Evolutionary conservation across 2,113 vertebrate species (phyloP), one percentile per base, ranked within the genome.

Genomic region (Porphyrio hochstetteri): DNA sequence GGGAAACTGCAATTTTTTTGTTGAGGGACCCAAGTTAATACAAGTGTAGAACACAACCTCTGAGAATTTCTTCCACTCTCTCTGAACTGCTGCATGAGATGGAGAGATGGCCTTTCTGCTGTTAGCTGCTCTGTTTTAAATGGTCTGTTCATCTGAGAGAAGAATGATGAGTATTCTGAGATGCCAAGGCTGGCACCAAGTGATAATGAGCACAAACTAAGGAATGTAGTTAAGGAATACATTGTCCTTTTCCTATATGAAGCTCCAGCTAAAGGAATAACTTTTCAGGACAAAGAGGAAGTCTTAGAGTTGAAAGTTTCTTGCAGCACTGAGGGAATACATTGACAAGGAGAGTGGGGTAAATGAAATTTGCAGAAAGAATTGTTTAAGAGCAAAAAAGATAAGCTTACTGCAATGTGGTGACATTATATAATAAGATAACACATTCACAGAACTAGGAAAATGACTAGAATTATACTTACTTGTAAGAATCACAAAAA

Each of bases 131-230:
- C 86, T n/a, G 46, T 96, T 96, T 97, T 96, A 98, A 97, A 95
- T 93, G 80, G 80, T 96, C 96, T 95, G 90, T 97, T 97, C 93
- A 93, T 95, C 77, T 94, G 63, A 79, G 79, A 46, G 90, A 97
- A 94, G 91, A 94, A 93, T 93, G 88, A 77, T 46, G 72, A 95
- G 79, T 89, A 93, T 96, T 94, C 91, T 74, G 78, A 93, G 83
- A 87, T 78, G 82, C 36, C 25, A 88, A 96, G 70, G 44, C 61
- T 13, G 83, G 67, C 87, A 96, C 90, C 81, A 93, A 61, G 52
- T 89, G 93, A 92, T 81, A 97, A 90, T 83, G 74, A 96, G 59
- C 35, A 93, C 67, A 94, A 96, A 88, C 48, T 33, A 82, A 96
- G 83, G 91, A 97, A 96, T 88, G 92, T 81, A 92, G 75, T 77